Evolutionary conservation across 1,140 invertebrate genomes (phyloP), one percentile per base, ranked within the genome.

Genomic region (Drosophila busckii): DNA sequence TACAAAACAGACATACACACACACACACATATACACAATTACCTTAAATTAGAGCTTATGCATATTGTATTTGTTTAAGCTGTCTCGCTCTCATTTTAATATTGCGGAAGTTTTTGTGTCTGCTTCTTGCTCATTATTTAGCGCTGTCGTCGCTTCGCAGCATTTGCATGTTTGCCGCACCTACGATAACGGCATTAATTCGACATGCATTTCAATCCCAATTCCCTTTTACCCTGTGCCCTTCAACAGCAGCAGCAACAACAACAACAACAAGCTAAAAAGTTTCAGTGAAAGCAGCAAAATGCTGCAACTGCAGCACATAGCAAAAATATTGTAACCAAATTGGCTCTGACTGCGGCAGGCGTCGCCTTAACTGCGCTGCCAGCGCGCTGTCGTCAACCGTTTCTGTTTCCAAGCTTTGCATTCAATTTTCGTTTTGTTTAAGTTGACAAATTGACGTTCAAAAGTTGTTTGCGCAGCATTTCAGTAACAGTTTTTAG

Each of bases 401-500:
- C 28, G 35, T 22, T 12, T 20, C 41, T 28, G 50, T 48, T 40
- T 48, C 45, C 54, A 60, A 82, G 64, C 54, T 75, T 82, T 82
- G 65, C 76, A 82, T 82, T 82, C 76, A 82, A 82, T 82, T 82
- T 80, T 82, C 76, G 65, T 71, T 75, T 48, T n/a, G n/a, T n/a
- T n/a, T 56, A 59, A 75, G 75, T 82, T 82, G 75, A 82, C 75
- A 82, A 82, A 82, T 82, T 82, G 75, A 82, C 76, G 76, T 83
- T 67, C 76, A 82, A 82, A n/a, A 82, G 75, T 80, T 80, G 75
- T 80, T 80, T 80, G 75, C 75, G 76, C 75, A 82, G 75, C 75
- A 70, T 82, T 80, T 80, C 70, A 75, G 75, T 75, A 62, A 67
- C 75, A 80, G 59, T 82, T 83, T n/a, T 75, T 53, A 56, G 76